Evolutionary conservation across 2,888 invertebrate genomes (phyloP), one percentile per base, ranked within the genome.

Genomic region (Caenorhabditis sp.): DNA sequence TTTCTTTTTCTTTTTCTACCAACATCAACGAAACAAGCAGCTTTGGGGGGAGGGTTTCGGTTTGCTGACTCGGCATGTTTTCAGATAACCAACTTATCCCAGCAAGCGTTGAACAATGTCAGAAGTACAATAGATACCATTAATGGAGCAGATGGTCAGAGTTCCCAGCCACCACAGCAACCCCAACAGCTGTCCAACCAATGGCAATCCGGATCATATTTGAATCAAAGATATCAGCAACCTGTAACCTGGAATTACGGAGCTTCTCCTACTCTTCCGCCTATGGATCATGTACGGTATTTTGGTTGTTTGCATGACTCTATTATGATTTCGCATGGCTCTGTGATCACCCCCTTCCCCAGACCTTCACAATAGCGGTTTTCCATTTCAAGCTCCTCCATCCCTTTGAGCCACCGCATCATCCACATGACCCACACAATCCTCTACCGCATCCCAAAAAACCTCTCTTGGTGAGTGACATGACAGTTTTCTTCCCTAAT

Each of bases 61-160:
- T 40, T 0, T 53, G 58, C 15, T 20, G 11, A 58, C 24, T n/a
- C n/a, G n/a, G 44, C 50, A 18, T 18, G 58, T 47, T 80, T 80
- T 40, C 76, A 80, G 80, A 74, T 80, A 9, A 70, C 74, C 15
- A 80, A 76, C 60, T 44, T 76, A 28, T 76, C 80, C 0, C 80
- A 76, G 47, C 69, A 76, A 53, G 80, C 70, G 5, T 37, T 80
- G 80, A 74, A 80, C 56, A 76, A 80, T 22, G 80, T 80, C 13
- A 53, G 35, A 40, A 69, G 64, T 11, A 72, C 74, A 0, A 11
- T 80, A 13, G 51, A 69, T 51, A 64, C 68, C 5, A 20, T 69
- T 24, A 64, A 68, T 51, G 62, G 62, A 35, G 20, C 20, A 20
- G 60, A 71, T 47, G 24, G 47, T 22, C 18, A 24, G n/a, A 40